Evolutionary conservation across 2,113 vertebrate species (phyloP).

Genomic region (Scomber colias): DNA sequence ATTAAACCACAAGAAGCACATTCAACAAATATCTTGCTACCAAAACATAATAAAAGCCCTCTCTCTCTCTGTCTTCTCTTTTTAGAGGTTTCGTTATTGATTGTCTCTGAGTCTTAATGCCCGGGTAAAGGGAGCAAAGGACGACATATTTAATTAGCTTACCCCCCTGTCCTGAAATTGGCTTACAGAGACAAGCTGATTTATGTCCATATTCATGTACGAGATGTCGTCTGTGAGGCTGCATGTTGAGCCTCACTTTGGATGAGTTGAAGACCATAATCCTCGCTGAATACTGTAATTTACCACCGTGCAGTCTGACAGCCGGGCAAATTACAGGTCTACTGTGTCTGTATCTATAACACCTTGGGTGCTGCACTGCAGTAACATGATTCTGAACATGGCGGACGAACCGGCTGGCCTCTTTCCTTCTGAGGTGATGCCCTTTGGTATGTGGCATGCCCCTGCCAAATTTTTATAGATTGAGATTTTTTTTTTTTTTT

Average conservation of each 20-base stretch:
- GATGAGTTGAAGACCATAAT: slow-evolving; percentile 74
- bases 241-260: slow-evolving; percentile 67
- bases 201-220: slow-evolving; percentile 65
- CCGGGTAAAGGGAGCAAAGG: slow-evolving; percentile 14
- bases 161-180: slow-evolving; percentile 30
- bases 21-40: slow-evolving; percentile 15
- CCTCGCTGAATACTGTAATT: slow-evolving; percentile 81
- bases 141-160: slow-evolving; percentile 49
- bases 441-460: slow-evolving; percentile 71
- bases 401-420: slow-evolving; percentile 40
- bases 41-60: slow-evolving; percentile 34
- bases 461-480: slow-evolving; percentile 53
- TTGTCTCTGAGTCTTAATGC: background rate
- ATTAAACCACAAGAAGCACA: slow-evolving; percentile 33
- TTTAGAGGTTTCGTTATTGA: slow-evolving; percentile 7
- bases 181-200: slow-evolving; percentile 65
- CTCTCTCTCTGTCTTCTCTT: slow-evolving; percentile 6
- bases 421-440: slow-evolving; percentile 64
- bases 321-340: slow-evolving; percentile 80
- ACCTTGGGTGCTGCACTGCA: slow-evolving; percentile 64
- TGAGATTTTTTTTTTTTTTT: slow-evolving; percentile 20
- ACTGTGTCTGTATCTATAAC: slow-evolving; percentile 72
- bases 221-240: slow-evolving; percentile 66
- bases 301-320: slow-evolving; percentile 75
- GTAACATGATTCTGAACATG: slow-evolving; percentile 48